Base-by-base conservation (phyloP, 2,888 invertebrate genomes). In the Patella ulyssiponensis region DNA sequence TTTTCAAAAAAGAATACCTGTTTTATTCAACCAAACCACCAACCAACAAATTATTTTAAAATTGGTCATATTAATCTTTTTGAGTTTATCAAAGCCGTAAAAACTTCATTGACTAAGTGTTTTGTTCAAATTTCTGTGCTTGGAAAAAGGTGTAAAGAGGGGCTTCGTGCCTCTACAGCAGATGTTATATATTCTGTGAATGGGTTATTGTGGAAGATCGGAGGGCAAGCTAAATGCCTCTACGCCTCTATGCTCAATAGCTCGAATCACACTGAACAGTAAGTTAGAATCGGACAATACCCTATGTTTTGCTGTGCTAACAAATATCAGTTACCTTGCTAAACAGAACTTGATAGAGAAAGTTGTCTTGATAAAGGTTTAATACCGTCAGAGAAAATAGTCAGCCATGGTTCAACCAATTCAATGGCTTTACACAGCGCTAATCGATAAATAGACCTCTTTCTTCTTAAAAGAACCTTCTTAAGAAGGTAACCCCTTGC, bases 31-130 rank as follows among this genome's bases (percentile, higher is more conserved):
- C 44, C 7, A 44, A 44, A 44, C 44, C 44, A 44, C 9, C 44
- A 44, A 44, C 44, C 44, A 44, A 44, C 44, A 44, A 44, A 44
- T 44, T 44, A 44, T 44, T 44, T 44, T 44, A 44, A 44, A 44
- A 44, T 44, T 44, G 44, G 44, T 44, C 44, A 44, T 44, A 44
- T 44, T 44, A 44, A 44, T 44, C 44, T 44, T 44, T 44, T 44
- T 44, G 44, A 44, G 44, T 44, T 44, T 44, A 44, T 9, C 44
- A 44, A 44, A 44, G 44, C 44, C 71, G 17, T 76, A 54, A 51
- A 54, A 70, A 77, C 73, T 77, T 75, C 75, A 77, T 79, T 79
- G 77, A 80, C 72, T 74, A 71, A 76, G 73, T 71, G 80, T 80
- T 80, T 80, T 80, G 80, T 80, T 80, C 70, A 72, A 71, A 78